Percentiles rank a stretch among this genome's conserved stretches.
These are phyloP conservation scores for Falco punctatus DNA, from an alignment of 2,113 vertebrate genomes.

Conservation along the genomic window DNA sequence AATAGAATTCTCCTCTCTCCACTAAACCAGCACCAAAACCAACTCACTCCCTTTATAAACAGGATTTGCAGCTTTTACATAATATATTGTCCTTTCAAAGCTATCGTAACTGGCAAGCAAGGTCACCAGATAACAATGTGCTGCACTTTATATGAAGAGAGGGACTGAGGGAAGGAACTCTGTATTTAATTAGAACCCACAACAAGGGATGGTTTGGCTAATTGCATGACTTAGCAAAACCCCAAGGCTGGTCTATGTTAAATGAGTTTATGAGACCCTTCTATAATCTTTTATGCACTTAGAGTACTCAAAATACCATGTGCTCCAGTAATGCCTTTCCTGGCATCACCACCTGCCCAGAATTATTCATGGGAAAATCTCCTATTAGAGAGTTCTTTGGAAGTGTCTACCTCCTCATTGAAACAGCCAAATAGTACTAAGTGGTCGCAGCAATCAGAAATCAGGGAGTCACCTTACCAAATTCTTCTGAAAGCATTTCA, in stretches of 20 bases:
- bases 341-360: neutral
- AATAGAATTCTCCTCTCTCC: neutral
- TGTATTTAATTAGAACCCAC: neutral
- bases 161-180: neutral
- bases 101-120: rapidly evolving
- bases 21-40: neutral
- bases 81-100: neutral
- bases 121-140: rapidly evolving
- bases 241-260: neutral
- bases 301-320: neutral
- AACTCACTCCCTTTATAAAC: neutral
- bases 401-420: neutral
- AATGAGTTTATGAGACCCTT: neutral
- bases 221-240: neutral
- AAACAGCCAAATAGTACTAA: neutral
- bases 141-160: neutral
- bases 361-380: neutral
- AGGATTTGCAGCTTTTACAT: neutral
- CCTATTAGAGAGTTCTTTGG: neutral
- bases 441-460: neutral
- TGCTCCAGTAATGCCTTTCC: neutral
- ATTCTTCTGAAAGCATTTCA: neutral
- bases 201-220: neutral
- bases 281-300: neutral
- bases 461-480: neutral